A percentile compares a stretch with the other conserved stretches of the same genome.
Evolutionary conservation across 2,888 invertebrate genomes (phyloP).

Genomic region (Hemithea aestivaria): DNA sequence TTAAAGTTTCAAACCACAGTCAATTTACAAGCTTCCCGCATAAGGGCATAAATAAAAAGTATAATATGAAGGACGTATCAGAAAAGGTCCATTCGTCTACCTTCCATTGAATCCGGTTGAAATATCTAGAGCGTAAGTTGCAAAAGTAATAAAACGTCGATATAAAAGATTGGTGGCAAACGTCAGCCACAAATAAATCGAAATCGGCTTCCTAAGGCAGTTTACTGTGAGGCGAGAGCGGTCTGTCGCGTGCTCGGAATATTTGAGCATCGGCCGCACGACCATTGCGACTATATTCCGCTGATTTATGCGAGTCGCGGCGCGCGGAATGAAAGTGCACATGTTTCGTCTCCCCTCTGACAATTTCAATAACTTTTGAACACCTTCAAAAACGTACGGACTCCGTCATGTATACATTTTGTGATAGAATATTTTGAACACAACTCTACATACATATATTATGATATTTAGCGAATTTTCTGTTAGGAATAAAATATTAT

Average conservation of each 20-base stretch:
- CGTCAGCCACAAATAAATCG: conserved; percentile 52
- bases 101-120: conserved; percentile 11
- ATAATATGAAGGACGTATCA: background rate
- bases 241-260: conserved; percentile 60
- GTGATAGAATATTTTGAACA: no score
- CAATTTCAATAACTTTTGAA: conserved; percentile 45
- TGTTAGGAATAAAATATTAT: no score
- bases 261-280: conserved; percentile 39
- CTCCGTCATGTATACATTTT: no score
- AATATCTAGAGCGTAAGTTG: conserved; percentile 23
- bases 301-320: conserved; percentile 57
- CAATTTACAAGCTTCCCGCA: no score
- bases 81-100: conserved; percentile 1
- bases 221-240: conserved; percentile 49
- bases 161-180: conserved; percentile 39
- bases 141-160: conserved; percentile 36
- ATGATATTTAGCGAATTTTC: no score
- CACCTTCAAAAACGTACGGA: no score
- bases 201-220: conserved; percentile 46
- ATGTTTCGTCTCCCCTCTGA: conserved; percentile 45
- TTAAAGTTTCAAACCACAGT: no score
- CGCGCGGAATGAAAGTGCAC: conserved; percentile 44
- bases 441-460: no score
- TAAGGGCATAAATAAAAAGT: background rate
- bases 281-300: conserved; percentile 50